These are phyloP conservation scores for Mercenaria mercenaria DNA, from an alignment of 1,140 invertebrate genomes.

Conservation along the genomic window DNA sequence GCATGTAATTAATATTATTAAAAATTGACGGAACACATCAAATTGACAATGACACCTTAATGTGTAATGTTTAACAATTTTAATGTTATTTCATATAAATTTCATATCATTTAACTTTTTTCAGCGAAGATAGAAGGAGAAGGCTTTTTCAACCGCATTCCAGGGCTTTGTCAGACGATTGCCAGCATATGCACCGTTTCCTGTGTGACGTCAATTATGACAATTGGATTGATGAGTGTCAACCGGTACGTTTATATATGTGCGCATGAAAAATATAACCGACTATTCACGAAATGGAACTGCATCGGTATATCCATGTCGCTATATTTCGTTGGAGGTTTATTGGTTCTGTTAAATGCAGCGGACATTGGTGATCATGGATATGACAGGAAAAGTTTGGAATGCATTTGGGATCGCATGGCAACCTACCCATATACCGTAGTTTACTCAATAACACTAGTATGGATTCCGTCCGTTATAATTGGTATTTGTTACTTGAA, in stretches of 20 bases:
- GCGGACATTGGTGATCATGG: conserved; percentile 76
- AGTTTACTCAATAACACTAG: conserved; percentile 74
- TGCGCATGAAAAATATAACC: conserved; percentile 79
- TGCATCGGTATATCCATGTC: conserved; percentile 68
- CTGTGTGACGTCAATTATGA: conserved; percentile 77
- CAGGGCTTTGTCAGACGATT: conserved; percentile 78
- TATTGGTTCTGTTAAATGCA: conserved; percentile 73
- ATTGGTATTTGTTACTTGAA: too few relatives aligned
- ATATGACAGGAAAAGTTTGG: conserved; percentile 78
- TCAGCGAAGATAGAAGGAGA: conserved; percentile 71
- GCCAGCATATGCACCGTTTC: conserved; percentile 77
- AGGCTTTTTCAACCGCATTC: too few relatives aligned
- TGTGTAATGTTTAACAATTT: too few relatives aligned
- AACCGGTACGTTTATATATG: conserved; percentile 81
- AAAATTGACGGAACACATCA: too few relatives aligned
- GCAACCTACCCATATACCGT: conserved; percentile 78
- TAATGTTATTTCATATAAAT: too few relatives aligned
- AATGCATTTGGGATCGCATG: too few relatives aligned
- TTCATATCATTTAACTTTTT: too few relatives aligned
- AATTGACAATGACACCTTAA: too few relatives aligned
- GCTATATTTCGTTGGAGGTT: conserved; percentile 68
- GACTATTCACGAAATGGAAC: conserved; percentile 74
- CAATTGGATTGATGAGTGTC: conserved; percentile 78
- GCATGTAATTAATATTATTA: too few relatives aligned
- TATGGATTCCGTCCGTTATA: conserved; percentile 76